Percentiles rank a stretch among this genome's conserved stretches.
Evolutionary conservation across 2,113 vertebrate genomes (phyloP).

Genomic region (Antigone vipio): DNA sequence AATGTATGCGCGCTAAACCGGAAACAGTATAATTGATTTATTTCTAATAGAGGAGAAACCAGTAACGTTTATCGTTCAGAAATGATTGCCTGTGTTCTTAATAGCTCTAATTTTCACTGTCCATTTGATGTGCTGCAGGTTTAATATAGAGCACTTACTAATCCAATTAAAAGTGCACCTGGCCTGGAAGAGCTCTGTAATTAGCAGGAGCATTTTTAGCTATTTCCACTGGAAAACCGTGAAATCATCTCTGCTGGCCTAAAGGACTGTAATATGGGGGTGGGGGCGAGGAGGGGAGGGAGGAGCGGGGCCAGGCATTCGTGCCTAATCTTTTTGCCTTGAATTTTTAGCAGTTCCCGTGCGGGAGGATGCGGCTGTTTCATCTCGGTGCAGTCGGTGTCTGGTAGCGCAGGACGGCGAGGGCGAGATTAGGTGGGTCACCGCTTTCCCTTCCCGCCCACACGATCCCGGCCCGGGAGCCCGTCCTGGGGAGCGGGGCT

Average conservation of each 20-base stretch:
- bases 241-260: constrained; percentile 58
- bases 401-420: background rate
- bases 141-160: constrained; percentile 43
- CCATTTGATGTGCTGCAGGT: constrained; percentile 49
- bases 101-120: background rate
- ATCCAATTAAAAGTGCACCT: constrained; percentile 72
- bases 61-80: constrained; percentile 30
- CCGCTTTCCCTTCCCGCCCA: background rate
- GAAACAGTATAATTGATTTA: constrained; percentile 24
- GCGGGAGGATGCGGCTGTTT: background rate
- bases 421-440: constrained; percentile 1
- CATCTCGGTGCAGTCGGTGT: background rate
- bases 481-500: background rate
- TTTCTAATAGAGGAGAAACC: constrained; percentile 25
- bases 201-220: constrained; percentile 68
- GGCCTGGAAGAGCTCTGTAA: constrained; percentile 63
- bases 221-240: constrained; percentile 68
- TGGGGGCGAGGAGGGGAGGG: constrained; percentile 18
- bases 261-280: constrained; percentile 49
- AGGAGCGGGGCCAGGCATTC: constrained; percentile 40
- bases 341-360: constrained; percentile 35
- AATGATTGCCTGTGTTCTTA: constrained; percentile 27
- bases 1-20: background rate
- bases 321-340: constrained; percentile 38
- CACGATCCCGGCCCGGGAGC: background rate